phyloP scores from a whole-genome alignment of 2,797 vertebrate genomes.

The Rhincodon typus region DNA sequence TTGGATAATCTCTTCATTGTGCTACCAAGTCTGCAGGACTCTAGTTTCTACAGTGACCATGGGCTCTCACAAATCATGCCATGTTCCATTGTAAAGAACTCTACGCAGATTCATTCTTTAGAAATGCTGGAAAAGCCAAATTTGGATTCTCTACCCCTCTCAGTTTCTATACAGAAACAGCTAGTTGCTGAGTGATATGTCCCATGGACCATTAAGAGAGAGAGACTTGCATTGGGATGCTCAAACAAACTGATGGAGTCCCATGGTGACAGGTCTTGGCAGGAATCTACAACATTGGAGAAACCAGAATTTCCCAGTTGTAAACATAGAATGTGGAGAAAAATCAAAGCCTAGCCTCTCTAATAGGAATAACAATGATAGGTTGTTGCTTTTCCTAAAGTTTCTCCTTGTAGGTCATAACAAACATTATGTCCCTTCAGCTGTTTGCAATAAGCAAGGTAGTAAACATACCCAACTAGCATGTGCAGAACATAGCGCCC shows the following conservation, averaged over 20 bases:
- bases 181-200: neutral
- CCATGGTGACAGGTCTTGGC: neutral
- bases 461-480: no score
- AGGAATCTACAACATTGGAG: neutral
- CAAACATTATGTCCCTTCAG: no score
- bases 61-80: neutral
- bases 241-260: neutral
- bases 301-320: neutral
- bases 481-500: no score
- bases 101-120: neutral
- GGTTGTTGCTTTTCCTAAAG: neutral
- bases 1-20: neutral
- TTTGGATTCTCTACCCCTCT: neutral
- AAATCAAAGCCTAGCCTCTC: neutral
- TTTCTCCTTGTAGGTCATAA: neutral
- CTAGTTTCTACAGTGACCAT: neutral
- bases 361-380: neutral
- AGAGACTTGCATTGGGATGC: neutral
- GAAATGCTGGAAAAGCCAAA: neutral
- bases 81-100: neutral
- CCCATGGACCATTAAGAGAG: neutral
- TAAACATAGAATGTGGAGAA: neutral
- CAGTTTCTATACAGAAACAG: neutral
- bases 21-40: neutral
- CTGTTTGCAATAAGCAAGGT: no score